Percentiles rank a stretch among this genome's conserved stretches.
phyloP scores from a whole-genome alignment of 2,113 vertebrate genomes.

The Zosterops pallidus region DNA sequence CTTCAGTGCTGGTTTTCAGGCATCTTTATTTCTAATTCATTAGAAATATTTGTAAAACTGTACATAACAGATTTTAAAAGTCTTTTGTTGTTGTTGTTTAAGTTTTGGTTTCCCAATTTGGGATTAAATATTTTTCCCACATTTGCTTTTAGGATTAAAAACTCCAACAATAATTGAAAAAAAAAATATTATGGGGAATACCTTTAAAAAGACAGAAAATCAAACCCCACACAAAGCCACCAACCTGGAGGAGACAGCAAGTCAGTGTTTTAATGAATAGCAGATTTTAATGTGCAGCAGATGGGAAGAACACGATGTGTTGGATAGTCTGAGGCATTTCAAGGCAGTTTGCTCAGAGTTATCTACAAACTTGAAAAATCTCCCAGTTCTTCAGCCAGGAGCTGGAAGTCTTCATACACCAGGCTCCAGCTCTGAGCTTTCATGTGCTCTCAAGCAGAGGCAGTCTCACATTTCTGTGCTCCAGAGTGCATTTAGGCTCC shows the following conservation, averaged over 20 bases:
- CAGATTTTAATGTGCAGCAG: not conserved
- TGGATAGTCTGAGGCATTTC: not conserved
- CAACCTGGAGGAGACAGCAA: not conserved
- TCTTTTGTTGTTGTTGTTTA: not conserved
- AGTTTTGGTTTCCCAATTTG: not conserved
- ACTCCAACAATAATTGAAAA: not conserved
- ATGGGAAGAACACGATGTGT: not conserved
- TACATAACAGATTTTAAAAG: not conserved
- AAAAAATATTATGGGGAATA: not conserved
- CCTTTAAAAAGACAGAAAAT: not conserved
- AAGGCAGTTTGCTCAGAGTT: not conserved
- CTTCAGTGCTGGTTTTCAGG: not conserved
- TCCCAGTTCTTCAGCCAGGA: not conserved
- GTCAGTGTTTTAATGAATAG: not conserved
- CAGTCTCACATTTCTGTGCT: not conserved
- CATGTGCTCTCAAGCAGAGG: not conserved
- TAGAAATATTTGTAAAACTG: not conserved
- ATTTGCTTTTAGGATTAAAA: not conserved
- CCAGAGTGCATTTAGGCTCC: not conserved
- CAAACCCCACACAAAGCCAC: fast-evolving
- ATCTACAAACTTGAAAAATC: not conserved
- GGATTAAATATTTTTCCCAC: not conserved
- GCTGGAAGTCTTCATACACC: not conserved
- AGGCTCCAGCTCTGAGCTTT: not conserved
- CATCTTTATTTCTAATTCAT: not conserved